Percentiles rank a stretch among this genome's conserved stretches.
Evolutionary conservation across 2,113 vertebrate genomes (phyloP).

Genomic region (Corythaixoides concolor): DNA sequence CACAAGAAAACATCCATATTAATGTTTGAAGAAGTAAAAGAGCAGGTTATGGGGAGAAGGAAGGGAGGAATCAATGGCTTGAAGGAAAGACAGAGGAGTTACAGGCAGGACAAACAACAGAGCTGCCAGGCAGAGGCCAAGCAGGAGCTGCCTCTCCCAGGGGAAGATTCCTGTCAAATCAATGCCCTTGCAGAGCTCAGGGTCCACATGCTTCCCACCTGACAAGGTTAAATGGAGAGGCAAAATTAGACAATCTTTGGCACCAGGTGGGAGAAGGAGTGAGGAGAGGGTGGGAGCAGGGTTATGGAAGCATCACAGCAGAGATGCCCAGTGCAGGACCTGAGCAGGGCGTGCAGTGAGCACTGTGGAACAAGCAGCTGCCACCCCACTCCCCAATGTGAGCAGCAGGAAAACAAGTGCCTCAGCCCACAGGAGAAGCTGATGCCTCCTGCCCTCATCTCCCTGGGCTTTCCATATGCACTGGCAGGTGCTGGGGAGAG

Average conservation of each 20-base stretch:
- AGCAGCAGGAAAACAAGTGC: neutral
- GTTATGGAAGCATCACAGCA: rapidly evolving
- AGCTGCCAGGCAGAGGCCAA: neutral
- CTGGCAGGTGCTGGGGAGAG: neutral
- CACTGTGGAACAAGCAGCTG: neutral
- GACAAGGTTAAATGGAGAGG: neutral
- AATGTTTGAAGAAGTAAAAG: neutral
- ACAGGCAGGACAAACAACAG: neutral
- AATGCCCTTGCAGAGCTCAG: neutral
- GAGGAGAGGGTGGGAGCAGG: neutral
- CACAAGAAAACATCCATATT: neutral
- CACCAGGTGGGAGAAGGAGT: neutral
- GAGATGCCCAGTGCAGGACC: neutral
- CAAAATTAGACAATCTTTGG: neutral
- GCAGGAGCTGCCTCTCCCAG: neutral
- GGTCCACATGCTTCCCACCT: neutral
- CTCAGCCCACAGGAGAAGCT: neutral
- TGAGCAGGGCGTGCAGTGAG: neutral
- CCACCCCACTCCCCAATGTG: rapidly evolving
- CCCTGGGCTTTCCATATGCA: rapidly evolving
- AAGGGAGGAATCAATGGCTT: neutral
- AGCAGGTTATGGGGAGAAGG: neutral
- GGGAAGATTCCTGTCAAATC: neutral
- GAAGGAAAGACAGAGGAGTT: neutral
- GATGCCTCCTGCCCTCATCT: neutral